These are phyloP conservation scores for Notothenia coriiceps DNA, from an alignment of 2,113 vertebrate species.

Conservation along the genomic window DNA sequence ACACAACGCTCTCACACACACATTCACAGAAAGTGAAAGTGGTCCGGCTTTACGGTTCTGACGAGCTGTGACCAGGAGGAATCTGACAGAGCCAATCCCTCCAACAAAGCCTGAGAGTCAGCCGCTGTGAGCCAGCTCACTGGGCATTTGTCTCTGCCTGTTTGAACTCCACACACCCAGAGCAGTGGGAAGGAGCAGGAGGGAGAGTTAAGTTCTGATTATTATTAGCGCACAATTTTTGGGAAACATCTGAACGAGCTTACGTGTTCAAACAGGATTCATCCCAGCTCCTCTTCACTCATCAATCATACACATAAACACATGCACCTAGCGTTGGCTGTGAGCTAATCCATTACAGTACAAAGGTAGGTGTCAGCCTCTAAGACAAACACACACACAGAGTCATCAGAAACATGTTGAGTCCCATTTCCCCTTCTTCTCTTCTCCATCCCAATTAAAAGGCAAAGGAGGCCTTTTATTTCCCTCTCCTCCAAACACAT, in stretches of 20 bases:
- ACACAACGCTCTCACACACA: slow-evolving; percentile 58
- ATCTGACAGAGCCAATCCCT: slow-evolving; percentile 81
- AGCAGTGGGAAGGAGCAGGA: slow-evolving; percentile 50
- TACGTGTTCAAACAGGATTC: slow-evolving; percentile 81
- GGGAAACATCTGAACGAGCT: slow-evolving; percentile 69
- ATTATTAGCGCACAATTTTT: slow-evolving; percentile 69
- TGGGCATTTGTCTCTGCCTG: slow-evolving; percentile 64
- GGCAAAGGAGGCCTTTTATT: slow-evolving; percentile 78
- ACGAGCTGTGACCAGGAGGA: slow-evolving; percentile 79
- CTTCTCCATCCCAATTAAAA: slow-evolving; percentile 84
- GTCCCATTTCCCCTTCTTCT: slow-evolving; percentile 79
- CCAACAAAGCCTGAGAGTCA: slow-evolving; percentile 72
- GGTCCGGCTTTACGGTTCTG: slow-evolving; percentile 56
- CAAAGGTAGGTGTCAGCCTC: slow-evolving; percentile 75
- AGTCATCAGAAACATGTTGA: slow-evolving; percentile 84
- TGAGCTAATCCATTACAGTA: slow-evolving; percentile 77
- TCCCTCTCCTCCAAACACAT: slow-evolving; percentile 74
- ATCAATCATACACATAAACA: slow-evolving; percentile 78
- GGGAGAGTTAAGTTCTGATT: slow-evolving; percentile 45
- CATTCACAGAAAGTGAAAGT: slow-evolving; percentile 53
- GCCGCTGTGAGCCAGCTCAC: slow-evolving; percentile 59
- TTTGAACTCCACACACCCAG: slow-evolving; percentile 67
- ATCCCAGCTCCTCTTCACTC: slow-evolving; percentile 55
- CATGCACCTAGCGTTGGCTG: slow-evolving; percentile 48
- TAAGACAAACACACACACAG: slow-evolving; percentile 66